Evolutionary conservation across 2,888 invertebrate species (phyloP).

Genomic region (Cryptosula pallasiana): DNA sequence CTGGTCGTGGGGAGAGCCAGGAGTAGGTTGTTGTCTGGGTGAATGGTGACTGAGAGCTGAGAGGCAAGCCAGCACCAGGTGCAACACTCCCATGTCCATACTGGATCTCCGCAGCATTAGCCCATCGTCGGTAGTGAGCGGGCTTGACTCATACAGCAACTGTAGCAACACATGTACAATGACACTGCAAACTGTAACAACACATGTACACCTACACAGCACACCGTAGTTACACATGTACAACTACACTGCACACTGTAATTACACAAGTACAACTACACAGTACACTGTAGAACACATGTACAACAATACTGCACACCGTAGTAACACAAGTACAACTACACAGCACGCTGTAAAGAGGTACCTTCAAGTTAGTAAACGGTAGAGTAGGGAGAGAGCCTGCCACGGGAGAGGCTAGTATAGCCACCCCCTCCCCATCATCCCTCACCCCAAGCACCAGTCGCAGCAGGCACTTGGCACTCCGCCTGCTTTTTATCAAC

Average conservation of each 20-base stretch:
- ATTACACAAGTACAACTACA: too few species aligned
- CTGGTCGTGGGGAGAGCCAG: background rate
- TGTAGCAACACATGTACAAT: background rate
- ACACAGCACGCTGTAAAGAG: too few species aligned
- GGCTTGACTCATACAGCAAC: conserved; percentile 69
- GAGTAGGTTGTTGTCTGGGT: conserved; percentile 30
- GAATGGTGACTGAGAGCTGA: conserved; percentile 72
- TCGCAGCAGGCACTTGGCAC: conserved; percentile 78
- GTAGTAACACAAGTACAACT: too few species aligned
- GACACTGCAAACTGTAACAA: too few species aligned
- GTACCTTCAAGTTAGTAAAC: conserved; percentile 66
- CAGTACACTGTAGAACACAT: too few species aligned
- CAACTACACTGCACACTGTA: too few species aligned
- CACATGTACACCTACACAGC: too few species aligned
- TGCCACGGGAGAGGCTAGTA: conserved; percentile 66
- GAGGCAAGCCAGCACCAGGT: conserved; percentile 78
- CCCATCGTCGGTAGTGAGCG: conserved; percentile 71
- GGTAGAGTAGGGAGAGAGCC: conserved; percentile 62
- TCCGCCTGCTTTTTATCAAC: conserved; percentile 70
- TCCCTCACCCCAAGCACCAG: conserved; percentile 84
- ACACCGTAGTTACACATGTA: too few species aligned
- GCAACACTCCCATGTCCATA: conserved; percentile 76
- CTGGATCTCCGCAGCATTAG: conserved; percentile 70
- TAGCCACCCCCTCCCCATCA: conserved; percentile 80
- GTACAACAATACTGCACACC: too few species aligned